phyloP scores from a whole-genome alignment of 37 sponge, comb jelly and placozoan genomes.

The Bolinopsis microptera region DNA sequence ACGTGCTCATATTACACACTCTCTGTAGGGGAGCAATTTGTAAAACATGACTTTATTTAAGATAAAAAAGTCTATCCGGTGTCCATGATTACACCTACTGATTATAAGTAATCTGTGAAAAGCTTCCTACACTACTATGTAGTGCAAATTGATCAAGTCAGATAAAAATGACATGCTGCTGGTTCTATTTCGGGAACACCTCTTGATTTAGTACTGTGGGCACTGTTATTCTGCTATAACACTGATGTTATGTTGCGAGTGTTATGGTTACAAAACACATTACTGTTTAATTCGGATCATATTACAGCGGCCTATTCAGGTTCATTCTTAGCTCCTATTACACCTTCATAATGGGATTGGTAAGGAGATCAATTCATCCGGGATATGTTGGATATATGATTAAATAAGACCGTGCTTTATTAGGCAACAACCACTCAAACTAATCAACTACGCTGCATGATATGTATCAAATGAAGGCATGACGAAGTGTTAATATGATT shows the following conservation, averaged over 20 bases:
- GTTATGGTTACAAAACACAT: not conserved
- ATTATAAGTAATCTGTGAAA: too few species aligned
- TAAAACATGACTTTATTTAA: too few species aligned
- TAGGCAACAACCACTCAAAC: not conserved
- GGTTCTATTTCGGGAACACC: too few species aligned
- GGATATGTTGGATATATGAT: not conserved
- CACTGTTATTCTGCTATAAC: too few species aligned
- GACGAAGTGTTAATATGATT: not conserved
- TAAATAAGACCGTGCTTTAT: not conserved
- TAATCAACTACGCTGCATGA: not conserved
- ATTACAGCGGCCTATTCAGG: not conserved
- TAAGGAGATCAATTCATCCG: not conserved
- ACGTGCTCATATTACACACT: conserved; percentile 63
- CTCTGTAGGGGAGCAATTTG: too few species aligned
- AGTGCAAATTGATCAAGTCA: too few species aligned
- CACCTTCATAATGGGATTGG: not conserved
- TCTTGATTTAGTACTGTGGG: not conserved
- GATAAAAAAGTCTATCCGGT: too few species aligned
- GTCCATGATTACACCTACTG: too few species aligned
- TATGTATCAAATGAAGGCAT: not conserved
- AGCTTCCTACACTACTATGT: too few species aligned
- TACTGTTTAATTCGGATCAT: not conserved
- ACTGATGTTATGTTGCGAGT: not conserved
- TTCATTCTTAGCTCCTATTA: not conserved
- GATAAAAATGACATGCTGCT: too few species aligned